These are phyloP conservation scores for Onychorhynchus coronatus DNA, from an alignment of 2,113 vertebrate species.

Conservation along the genomic window DNA sequence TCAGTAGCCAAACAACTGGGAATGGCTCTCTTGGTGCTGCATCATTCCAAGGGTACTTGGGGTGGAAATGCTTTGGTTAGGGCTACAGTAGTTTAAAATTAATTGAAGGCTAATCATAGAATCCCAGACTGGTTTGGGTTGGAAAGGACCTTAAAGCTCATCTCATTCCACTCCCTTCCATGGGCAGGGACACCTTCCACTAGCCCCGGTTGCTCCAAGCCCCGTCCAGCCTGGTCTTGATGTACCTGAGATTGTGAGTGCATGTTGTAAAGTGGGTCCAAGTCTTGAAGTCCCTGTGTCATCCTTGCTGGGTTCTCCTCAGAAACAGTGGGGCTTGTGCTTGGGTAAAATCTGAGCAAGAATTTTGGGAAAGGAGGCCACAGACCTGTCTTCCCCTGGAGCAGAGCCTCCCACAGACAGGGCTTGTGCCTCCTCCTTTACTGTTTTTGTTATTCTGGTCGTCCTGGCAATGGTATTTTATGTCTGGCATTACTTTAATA, in stretches of 20 bases:
- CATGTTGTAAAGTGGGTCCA: background rate
- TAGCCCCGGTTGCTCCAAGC: background rate
- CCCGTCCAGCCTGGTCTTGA: background rate
- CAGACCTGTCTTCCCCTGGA: background rate
- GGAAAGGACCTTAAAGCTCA: background rate
- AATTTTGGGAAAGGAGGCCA: background rate
- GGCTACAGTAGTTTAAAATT: background rate
- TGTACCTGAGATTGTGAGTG: background rate
- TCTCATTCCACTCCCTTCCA: background rate
- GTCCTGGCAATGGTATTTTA: slow-evolving; percentile 32
- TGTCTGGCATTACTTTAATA: slow-evolving; percentile 52
- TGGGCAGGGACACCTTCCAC: background rate
- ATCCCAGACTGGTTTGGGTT: background rate
- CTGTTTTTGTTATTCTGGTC: slow-evolving; percentile 8
- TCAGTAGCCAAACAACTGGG: background rate
- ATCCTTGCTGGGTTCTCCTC: background rate
- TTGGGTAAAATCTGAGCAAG: background rate
- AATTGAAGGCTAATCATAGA: background rate
- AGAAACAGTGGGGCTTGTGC: background rate
- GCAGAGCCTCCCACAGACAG: background rate
- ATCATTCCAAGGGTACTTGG: background rate
- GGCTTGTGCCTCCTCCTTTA: background rate
- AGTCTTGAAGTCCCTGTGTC: background rate
- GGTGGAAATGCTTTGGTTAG: background rate
- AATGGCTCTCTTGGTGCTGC: background rate